phyloP scores from a whole-genome alignment of 2,113 vertebrate species.

The Oceanites oceanicus region DNA sequence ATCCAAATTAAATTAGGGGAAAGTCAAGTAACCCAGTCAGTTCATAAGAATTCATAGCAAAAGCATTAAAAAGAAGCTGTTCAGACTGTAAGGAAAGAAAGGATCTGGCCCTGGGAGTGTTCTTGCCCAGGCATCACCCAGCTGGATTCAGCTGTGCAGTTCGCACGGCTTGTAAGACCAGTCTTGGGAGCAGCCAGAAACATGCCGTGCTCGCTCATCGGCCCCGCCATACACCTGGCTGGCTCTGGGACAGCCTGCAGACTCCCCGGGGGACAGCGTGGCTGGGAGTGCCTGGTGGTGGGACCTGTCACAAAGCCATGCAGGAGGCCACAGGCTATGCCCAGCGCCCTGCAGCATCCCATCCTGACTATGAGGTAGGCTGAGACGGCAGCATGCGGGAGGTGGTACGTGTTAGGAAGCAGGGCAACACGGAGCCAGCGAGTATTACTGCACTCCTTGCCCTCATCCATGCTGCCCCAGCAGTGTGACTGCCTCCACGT shows the following conservation, averaged over 20 bases:
- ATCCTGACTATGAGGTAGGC: background rate
- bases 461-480: background rate
- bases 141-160: background rate
- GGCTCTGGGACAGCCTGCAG: background rate
- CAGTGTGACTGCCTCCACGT: accelerated
- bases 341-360: accelerated
- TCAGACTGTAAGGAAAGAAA: background rate
- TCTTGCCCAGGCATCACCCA: background rate
- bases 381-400: accelerated
- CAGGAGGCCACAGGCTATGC: background rate
- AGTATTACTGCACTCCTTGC: background rate
- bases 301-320: background rate
- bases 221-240: background rate
- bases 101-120: background rate
- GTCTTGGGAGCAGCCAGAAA: background rate
- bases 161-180: background rate
- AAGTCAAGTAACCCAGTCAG: background rate
- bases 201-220: background rate
- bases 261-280: background rate
- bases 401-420: background rate
- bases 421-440: background rate
- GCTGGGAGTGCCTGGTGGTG: background rate
- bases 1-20: conserved; percentile 49
- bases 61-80: background rate
- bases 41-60: background rate